phyloP scores from a whole-genome alignment of 2,113 vertebrate species.

The Marmota flaviventris region DNA sequence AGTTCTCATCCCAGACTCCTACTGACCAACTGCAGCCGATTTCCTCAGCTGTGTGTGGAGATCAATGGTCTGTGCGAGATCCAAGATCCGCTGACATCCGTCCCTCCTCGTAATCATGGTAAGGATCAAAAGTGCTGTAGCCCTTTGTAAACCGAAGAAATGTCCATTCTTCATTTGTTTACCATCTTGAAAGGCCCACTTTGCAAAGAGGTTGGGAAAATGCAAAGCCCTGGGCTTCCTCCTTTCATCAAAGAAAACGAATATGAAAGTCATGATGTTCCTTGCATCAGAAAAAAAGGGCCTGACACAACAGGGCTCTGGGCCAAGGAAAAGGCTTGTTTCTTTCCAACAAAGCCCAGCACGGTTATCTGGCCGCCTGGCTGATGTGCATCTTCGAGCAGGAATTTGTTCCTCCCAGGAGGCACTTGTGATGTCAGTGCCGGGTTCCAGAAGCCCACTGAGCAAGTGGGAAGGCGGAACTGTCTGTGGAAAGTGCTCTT shows the following conservation, averaged over 20 bases:
- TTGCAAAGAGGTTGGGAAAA: background rate
- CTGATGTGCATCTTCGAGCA: background rate
- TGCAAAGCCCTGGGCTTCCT: background rate
- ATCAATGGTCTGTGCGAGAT: accelerated
- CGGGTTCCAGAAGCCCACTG: background rate
- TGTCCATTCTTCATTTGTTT: background rate
- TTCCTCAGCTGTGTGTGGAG: background rate
- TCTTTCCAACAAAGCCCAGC: background rate
- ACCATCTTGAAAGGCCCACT: background rate
- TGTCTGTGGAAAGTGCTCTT: background rate
- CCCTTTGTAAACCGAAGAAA: background rate
- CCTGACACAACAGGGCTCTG: background rate
- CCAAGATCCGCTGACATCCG: background rate
- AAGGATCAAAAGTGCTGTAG: background rate
- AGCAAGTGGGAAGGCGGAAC: background rate
- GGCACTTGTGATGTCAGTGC: background rate
- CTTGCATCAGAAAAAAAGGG: background rate
- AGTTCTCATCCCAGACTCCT: background rate
- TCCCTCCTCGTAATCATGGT: background rate
- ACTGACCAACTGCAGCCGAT: background rate
- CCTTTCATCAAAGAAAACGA: slow-evolving; percentile 28
- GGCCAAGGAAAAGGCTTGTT: background rate
- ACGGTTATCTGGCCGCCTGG: background rate
- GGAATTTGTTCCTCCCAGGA: background rate
- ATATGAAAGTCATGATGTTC: background rate